Base-by-base conservation (phyloP, 2,888 invertebrate species). In the Cotesia congregata region DNA sequence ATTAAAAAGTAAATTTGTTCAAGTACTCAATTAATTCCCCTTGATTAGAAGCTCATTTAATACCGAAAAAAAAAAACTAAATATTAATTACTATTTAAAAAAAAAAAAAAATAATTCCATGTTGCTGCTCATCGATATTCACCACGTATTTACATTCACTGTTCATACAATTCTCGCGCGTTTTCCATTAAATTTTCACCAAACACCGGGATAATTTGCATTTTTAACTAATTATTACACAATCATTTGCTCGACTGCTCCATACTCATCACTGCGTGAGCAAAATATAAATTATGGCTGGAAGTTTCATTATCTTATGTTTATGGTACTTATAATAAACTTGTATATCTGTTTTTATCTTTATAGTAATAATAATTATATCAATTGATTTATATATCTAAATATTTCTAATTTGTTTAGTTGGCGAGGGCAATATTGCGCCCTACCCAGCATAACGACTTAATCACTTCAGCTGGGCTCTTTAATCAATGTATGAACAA, bases 401-500 rank as follows among this genome's bases (percentile, higher is more conserved):
- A 30, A 30, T 30, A 30, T 30, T 30, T 30, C 30, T 30, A 30
- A 30, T 30, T 30, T 30, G 30, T 30, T 30, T 30, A 2, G 30
- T 3, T 30, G 30, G 30, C 30, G 30, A 30, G 30, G 30, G 30
- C 30, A 3, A 30, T 30, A 30, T 30, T 30, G 3, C 30, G 30
- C 30, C 30, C 30, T 30, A 30, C 30, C 30, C 30, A 30, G 30
- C 30, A 3, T 4, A 30, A 30, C 30, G 30, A 30, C 30, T 30
- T 30, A 20, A 60, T 72, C 74, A 75, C 62, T 77, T 78, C 77
- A 79, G 68, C 78, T 79, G 64, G 77, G 75, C 76, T 81, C 72
- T 73, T 72, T 78, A 75, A 72, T 80, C 40, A 83, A 76, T 72
- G 82, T 85, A 76, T 82, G 83, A 82, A 88, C 84, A 81, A 88